Base-by-base conservation (phyloP, 2,888 invertebrate species). In the Tiliacea aurago region DNA sequence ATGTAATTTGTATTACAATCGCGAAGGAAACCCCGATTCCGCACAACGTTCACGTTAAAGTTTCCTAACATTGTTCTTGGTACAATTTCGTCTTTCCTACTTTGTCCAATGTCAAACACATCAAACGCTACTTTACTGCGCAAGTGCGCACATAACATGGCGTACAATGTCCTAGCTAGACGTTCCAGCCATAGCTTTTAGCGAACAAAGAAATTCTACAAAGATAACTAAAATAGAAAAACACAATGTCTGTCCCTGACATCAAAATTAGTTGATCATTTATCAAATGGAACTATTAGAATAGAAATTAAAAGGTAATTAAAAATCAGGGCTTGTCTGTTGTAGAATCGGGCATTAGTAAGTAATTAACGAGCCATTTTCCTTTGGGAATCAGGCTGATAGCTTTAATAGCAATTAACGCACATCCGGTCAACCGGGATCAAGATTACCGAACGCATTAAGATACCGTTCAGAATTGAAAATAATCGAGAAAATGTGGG, bases 341-440 rank as follows among this genome's bases (percentile, higher is more conserved):
- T 63, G 53, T 80, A 80, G 71, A 86, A 81, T 77, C 73, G 73
- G 80, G 72, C 72, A 85, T 85, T 79, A 80, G 84, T 80, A 76
- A 88, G 82, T 86, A 87, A 86, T 90, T 89, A 84, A 88, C 76
- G 80, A 87, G 80, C 68, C n/a, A 75, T 77, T 80, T 83, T 73
- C 69, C 80, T 78, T 56, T 67, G 58, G 59, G 43, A 67, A 58
- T 88, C 84, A 86, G 88, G 89, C 82, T 75, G 59, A 84, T 85
- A 84, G 85, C 84, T 89, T 89, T 70, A 43, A 73, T 67, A 41
- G 55, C 86, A 91, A 93, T 92, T 92, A 92, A 90, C 87, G 87
- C 84, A 87, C 90, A 91, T 93, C 92, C 92, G 91, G 87, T 85
- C 85, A 89, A 90, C 90, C 86, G 86, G 85, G 75, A 88, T 82